phyloP scores from a whole-genome alignment of 2,113 vertebrate species.

The Myxocyprinus asiaticus region DNA sequence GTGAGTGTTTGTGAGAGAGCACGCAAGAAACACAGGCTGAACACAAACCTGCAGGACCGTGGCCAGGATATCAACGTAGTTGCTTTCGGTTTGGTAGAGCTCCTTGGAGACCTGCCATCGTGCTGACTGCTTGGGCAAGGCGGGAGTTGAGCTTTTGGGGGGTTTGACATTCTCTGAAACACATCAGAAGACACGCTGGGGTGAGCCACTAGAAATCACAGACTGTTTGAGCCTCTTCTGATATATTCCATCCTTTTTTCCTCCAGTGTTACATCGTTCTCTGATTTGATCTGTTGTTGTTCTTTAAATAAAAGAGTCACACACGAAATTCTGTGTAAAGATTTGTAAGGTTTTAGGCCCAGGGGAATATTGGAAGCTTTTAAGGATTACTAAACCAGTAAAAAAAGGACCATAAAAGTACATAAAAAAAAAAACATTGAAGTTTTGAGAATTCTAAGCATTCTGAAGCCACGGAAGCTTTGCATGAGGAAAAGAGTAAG shows the following conservation, averaged over 20 bases:
- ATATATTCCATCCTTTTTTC: background rate
- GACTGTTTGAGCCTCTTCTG: background rate
- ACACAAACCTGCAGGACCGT: constrained; percentile 88
- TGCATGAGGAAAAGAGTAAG: too few species aligned
- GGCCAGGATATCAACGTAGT: constrained; percentile 95
- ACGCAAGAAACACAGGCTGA: background rate
- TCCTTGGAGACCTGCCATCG: constrained; percentile 99
- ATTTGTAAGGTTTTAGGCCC: too few species aligned
- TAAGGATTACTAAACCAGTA: too few species aligned
- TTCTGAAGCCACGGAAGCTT: too few species aligned
- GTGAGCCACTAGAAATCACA: background rate
- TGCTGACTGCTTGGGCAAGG: constrained; percentile 88
- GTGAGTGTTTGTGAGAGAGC: constrained; percentile 19
- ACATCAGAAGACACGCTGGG: constrained; percentile 1
- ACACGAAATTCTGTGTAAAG: too few species aligned
- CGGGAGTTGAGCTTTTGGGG: constrained; percentile 84
- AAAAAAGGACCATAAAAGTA: too few species aligned
- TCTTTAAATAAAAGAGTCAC: too few species aligned
- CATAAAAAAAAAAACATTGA: too few species aligned
- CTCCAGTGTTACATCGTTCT: too few species aligned
- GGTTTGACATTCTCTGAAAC: constrained; percentile 77
- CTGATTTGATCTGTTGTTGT: too few species aligned
- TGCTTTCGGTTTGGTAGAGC: constrained; percentile 97
- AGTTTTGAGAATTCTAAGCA: too few species aligned
- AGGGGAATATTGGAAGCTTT: too few species aligned